Evolutionary conservation across 2,113 vertebrate species (phyloP).

Genomic region (Copsychus sechellarum): DNA sequence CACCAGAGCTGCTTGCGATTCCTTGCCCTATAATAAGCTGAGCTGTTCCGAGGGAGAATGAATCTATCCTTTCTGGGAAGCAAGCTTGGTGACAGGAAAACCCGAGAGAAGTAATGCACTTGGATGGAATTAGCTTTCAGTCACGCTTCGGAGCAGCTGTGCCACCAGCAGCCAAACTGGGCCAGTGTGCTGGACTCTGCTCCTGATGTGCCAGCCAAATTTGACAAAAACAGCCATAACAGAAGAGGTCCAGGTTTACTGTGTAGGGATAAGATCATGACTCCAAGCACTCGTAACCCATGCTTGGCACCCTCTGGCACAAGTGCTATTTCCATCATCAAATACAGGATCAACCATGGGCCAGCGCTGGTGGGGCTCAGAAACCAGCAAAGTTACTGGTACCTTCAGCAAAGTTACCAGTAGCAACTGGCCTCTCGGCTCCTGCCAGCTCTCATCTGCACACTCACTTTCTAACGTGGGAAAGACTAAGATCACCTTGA

Average conservation of each 20-base stretch:
- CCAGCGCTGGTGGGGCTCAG: neutral
- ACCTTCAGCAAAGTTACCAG: neutral
- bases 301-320: neutral
- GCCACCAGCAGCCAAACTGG: conserved; percentile 7
- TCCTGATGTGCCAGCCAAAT: conserved; percentile 12
- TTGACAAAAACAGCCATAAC: neutral
- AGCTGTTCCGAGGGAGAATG: conserved; percentile 52
- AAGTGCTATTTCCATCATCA: neutral
- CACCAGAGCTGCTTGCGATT: conserved; percentile 41
- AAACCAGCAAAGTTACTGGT: neutral
- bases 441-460: neutral
- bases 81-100: neutral
- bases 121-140: conserved; percentile 52
- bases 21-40: conserved; percentile 64
- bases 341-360: neutral
- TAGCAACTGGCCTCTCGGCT: neutral
- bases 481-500: neutral
- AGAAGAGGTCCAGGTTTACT: neutral
- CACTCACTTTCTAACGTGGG: neutral
- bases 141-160: conserved; percentile 49
- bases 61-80: conserved; percentile 59
- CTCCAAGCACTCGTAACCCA: neutral
- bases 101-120: conserved; percentile 38
- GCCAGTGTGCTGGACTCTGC: neutral
- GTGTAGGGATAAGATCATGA: neutral